Conservation (phyloP, 2,113 vertebrate genomes). For the Dolichallabes microphthalmus region DNA sequence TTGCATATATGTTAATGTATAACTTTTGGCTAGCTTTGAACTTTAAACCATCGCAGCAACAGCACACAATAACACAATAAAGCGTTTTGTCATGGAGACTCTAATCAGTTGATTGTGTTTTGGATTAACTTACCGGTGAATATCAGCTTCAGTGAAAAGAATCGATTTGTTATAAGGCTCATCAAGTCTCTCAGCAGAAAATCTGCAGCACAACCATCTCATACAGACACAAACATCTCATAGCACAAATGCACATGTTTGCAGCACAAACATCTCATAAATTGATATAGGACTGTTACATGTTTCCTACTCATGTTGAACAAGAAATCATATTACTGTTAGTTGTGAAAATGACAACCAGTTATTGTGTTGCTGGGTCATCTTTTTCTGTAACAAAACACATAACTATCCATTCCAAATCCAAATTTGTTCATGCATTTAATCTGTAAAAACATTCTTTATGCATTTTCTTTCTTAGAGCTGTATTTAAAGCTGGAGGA, state of each 20-base stretch:
- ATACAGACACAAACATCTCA: no score
- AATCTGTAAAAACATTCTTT: neutral
- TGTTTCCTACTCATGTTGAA: neutral
- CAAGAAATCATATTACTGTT: neutral
- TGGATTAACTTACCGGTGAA: neutral
- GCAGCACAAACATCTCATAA: neutral
- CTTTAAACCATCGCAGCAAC: slow-evolving; percentile 36
- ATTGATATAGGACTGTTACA: neutral
- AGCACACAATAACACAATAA: slow-evolving; percentile 36
- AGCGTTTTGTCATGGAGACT: slow-evolving; percentile 15
- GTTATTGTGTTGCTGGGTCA: neutral
- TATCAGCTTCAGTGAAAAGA: slow-evolving; percentile 4
- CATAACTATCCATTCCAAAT: neutral
- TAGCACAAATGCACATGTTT: no score
- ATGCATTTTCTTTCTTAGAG: slow-evolving; percentile 21
- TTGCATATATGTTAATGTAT: slow-evolving; percentile 34
- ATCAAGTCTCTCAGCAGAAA: slow-evolving; percentile 22
- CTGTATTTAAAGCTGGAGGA: slow-evolving; percentile 53
- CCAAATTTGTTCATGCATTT: neutral
- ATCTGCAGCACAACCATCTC: neutral
- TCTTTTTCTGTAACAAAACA: neutral
- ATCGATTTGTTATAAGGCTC: slow-evolving; percentile 15
- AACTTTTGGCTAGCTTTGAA: slow-evolving; percentile 32
- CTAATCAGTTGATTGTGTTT: slow-evolving; percentile 29
- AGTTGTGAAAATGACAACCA: neutral